These are phyloP conservation scores for Rhinophrynus dorsalis DNA, from an alignment of 2,797 vertebrate species.

Conservation along the genomic window DNA sequence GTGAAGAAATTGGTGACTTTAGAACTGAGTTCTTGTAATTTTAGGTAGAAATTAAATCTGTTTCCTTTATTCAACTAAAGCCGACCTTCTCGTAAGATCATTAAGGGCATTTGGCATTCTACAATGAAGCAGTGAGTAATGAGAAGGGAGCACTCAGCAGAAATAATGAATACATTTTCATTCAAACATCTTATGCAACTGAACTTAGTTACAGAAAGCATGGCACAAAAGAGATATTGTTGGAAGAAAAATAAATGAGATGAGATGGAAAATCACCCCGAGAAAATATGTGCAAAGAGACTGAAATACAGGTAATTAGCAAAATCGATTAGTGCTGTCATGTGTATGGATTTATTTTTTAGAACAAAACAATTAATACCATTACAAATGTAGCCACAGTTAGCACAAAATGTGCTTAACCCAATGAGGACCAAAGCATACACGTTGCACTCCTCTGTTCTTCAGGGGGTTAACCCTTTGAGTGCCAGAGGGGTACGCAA, in stretches of 20 bases:
- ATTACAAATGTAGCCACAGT: too few relatives aligned
- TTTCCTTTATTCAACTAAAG: not conserved
- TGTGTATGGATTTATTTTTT: too few relatives aligned
- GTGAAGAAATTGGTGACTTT: not conserved
- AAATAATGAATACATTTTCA: constrained; percentile 8
- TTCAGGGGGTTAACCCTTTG: too few relatives aligned
- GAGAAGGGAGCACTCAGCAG: constrained; percentile 1
- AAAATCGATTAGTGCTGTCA: too few relatives aligned
- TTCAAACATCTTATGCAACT: constrained; percentile 9
- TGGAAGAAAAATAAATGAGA: not conserved
- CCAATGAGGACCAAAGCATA: too few relatives aligned
- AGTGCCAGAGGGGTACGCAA: too few relatives aligned
- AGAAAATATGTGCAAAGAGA: constrained; percentile 3
- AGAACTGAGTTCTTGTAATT: not conserved
- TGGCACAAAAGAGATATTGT: not conserved
- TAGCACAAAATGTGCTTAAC: too few relatives aligned
- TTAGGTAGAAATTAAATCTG: not conserved
- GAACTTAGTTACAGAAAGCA: constrained; percentile 9
- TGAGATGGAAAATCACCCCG: not conserved
- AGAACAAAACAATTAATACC: too few relatives aligned
- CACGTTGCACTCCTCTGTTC: too few relatives aligned
- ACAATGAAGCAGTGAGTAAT: constrained; percentile 16
- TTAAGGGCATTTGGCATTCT: constrained; percentile 31
- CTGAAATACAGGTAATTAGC: constrained; percentile 24
- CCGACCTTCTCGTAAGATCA: constrained; percentile 1